Conservation (phyloP, 1,140 invertebrate species). For the Drosophila truncata region DNA sequence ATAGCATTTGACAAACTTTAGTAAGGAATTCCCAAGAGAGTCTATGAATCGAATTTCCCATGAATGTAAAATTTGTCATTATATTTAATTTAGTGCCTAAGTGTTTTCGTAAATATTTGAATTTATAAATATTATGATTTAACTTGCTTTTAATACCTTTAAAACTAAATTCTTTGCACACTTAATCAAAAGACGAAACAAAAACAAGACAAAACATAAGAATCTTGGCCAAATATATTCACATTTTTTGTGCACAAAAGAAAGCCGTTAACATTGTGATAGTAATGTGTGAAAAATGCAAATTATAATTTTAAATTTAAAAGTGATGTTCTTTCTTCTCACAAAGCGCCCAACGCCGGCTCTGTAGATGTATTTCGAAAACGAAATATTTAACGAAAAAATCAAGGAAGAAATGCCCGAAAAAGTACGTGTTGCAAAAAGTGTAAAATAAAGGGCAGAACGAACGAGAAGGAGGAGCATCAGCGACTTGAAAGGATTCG, state of each 20-base stretch:
- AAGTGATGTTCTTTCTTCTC: constrained; percentile 23
- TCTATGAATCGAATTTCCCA: constrained; percentile 3
- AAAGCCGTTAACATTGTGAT: constrained; percentile 1
- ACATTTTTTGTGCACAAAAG: not conserved
- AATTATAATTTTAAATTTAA: constrained; percentile 11
- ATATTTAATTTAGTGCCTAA: not conserved
- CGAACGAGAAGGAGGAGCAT: constrained; percentile 25
- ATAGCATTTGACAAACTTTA: constrained; percentile 1
- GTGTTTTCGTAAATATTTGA: too few relatives aligned
- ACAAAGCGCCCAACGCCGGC: constrained; percentile 13
- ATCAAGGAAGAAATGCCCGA: constrained; percentile 12
- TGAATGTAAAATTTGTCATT: not conserved
- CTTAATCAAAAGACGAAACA: not conserved
- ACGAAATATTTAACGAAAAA: constrained; percentile 53
- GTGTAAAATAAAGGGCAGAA: constrained; percentile 44
- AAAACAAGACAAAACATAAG: constrained; percentile 3
- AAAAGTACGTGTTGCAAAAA: constrained; percentile 41
- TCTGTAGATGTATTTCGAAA: constrained; percentile 46
- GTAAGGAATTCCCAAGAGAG: not conserved
- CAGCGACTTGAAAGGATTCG: constrained; percentile 69
- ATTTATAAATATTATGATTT: not conserved
- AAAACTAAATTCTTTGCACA: not conserved
- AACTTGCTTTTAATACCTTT: not conserved
- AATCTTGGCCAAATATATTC: constrained; percentile 6
- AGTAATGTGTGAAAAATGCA: constrained; percentile 5